Conservation (phyloP, 2,797 vertebrate species). For the Cyprinodon diabolis region DNA sequence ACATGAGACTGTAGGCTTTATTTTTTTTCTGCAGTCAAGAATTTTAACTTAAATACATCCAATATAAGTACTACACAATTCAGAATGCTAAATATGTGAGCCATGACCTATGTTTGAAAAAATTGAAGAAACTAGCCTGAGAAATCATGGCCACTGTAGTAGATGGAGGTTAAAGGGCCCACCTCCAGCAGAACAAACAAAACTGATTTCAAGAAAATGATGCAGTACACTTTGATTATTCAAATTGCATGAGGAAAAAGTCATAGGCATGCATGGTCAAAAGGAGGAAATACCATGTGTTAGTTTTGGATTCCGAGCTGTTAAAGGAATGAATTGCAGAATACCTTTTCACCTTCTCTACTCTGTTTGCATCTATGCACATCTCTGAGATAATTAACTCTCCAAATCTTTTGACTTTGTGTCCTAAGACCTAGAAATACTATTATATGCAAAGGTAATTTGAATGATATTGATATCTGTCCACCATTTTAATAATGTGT, state of each 20-base stretch:
- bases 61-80: conserved; percentile 2
- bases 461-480: background rate
- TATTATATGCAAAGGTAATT: conserved; percentile 21
- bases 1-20: background rate
- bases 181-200: conserved; percentile 40
- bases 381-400: conserved; percentile 53
- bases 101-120: background rate
- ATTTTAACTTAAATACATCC: background rate
- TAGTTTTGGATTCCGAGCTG: conserved; percentile 32
- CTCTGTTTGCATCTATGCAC: conserved; percentile 36
- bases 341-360: conserved; percentile 47
- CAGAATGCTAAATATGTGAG: conserved; percentile 6
- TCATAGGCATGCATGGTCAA: conserved; percentile 22
- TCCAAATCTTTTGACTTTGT: conserved; percentile 56
- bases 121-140: background rate
- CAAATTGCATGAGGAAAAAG: conserved; percentile 18
- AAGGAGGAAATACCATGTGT: conserved; percentile 34
- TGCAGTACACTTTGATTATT: conserved; percentile 46
- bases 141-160: background rate
- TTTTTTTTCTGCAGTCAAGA: conserved; percentile 14
- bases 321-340: conserved; percentile 49
- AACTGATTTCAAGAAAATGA: conserved; percentile 50
- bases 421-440: conserved; percentile 20
- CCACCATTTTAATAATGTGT: background rate
- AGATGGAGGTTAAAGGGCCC: conserved; percentile 14